Percentiles rank a stretch among this genome's conserved stretches.
Evolutionary conservation across 35 echinoderm and acorn worm genomes (phyloP).

Genomic region (Apostichopus californicus): DNA sequence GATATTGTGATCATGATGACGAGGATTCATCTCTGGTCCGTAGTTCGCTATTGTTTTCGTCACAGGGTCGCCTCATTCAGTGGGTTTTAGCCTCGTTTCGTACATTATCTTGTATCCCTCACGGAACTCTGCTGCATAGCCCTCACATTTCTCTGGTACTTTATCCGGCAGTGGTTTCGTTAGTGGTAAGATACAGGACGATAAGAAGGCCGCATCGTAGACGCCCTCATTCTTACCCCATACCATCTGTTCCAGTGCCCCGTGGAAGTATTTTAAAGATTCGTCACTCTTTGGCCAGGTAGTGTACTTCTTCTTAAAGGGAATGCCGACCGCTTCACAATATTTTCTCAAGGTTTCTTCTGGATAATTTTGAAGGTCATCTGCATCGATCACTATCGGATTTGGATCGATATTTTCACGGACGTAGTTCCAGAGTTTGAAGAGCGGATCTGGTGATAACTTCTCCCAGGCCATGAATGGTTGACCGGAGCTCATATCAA

Average conservation of each 20-base stretch:
- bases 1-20: no score
- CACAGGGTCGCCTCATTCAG: not conserved
- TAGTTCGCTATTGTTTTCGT: no score
- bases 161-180: slow-evolving; percentile 4
- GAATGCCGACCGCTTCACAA: slow-evolving; percentile 68
- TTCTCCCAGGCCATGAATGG: slow-evolving; percentile 52
- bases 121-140: slow-evolving; percentile 14
- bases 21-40: no score
- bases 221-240: slow-evolving; percentile 19
- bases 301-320: slow-evolving; percentile 53
- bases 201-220: slow-evolving; percentile 6
- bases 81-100: not conserved
- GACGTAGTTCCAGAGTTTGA: slow-evolving; percentile 30
- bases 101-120: slow-evolving; percentile 7
- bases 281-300: slow-evolving; percentile 32
- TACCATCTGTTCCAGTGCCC: slow-evolving; percentile 25
- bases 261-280: slow-evolving; percentile 19
- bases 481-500: not conserved
- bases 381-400: slow-evolving; percentile 48
- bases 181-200: not conserved
- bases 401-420: slow-evolving; percentile 42
- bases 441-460: slow-evolving; percentile 14
- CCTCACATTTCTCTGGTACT: not conserved
- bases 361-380: slow-evolving; percentile 54
- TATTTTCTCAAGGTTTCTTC: slow-evolving; percentile 69